These are phyloP conservation scores for Tipula unca DNA, from an alignment of 2,888 invertebrate species.

Conservation along the genomic window DNA sequence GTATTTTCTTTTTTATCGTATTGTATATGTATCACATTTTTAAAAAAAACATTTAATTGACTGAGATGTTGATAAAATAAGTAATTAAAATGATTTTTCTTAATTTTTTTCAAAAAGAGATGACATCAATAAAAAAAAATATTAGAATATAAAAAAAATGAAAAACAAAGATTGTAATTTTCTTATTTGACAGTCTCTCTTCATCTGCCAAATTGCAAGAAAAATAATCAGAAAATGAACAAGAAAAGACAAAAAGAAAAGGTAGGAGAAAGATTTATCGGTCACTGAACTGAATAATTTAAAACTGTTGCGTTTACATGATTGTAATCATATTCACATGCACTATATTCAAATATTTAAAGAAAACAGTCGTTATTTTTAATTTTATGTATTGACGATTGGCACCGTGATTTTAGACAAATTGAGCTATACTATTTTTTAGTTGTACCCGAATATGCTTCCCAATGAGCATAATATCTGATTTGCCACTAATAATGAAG, in stretches of 20 bases:
- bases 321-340: too few species aligned
- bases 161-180: background rate
- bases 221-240: background rate
- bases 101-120: background rate
- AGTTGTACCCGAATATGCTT: too few species aligned
- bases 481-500: too few species aligned
- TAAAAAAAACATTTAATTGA: background rate
- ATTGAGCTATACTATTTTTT: too few species aligned
- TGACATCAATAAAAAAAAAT: background rate
- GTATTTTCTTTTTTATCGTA: background rate
- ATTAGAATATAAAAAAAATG: background rate
- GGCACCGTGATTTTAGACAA: too few species aligned
- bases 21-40: background rate
- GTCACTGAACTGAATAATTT: background rate
- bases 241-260: background rate
- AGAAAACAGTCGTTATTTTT: too few species aligned
- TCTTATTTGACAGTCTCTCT: background rate
- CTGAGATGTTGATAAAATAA: background rate
- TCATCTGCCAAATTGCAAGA: constrained; percentile 14
- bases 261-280: background rate
- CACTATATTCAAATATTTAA: too few species aligned
- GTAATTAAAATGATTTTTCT: background rate
- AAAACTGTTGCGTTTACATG: too few species aligned
- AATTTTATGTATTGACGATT: too few species aligned
- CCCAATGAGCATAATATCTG: too few species aligned